phyloP scores from a whole-genome alignment of 2,113 vertebrate species.

The Scytalopus superciliaris region DNA sequence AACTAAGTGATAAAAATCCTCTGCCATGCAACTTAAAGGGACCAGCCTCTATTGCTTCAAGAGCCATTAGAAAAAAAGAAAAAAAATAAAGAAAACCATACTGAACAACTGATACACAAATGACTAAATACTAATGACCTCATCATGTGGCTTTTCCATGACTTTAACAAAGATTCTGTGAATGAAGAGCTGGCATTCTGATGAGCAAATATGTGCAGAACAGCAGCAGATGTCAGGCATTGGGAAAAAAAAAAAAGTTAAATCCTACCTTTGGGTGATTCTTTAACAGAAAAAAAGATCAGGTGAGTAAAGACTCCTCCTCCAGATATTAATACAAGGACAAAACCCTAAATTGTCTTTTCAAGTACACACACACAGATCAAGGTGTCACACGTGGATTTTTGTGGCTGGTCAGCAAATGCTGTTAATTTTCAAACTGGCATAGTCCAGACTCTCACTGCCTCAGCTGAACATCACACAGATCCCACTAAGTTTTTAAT shows the following conservation, averaged over 20 bases:
- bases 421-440: neutral
- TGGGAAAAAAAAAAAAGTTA: neutral
- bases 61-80: neutral
- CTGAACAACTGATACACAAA: neutral
- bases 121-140: neutral
- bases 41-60: neutral
- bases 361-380: neutral
- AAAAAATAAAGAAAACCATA: neutral
- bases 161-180: neutral
- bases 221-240: neutral
- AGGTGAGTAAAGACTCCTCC: neutral
- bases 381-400: neutral
- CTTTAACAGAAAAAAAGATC: neutral
- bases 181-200: accelerated
- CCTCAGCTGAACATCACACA: neutral
- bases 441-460: neutral
- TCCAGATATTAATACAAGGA: neutral
- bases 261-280: neutral
- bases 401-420: neutral
- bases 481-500: neutral
- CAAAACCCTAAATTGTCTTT: neutral
- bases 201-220: neutral
- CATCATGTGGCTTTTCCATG: neutral
- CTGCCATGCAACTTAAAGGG: neutral
- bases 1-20: neutral